phyloP scores from a whole-genome alignment of 2,888 invertebrate genomes.

The Tiliacea citrago region DNA sequence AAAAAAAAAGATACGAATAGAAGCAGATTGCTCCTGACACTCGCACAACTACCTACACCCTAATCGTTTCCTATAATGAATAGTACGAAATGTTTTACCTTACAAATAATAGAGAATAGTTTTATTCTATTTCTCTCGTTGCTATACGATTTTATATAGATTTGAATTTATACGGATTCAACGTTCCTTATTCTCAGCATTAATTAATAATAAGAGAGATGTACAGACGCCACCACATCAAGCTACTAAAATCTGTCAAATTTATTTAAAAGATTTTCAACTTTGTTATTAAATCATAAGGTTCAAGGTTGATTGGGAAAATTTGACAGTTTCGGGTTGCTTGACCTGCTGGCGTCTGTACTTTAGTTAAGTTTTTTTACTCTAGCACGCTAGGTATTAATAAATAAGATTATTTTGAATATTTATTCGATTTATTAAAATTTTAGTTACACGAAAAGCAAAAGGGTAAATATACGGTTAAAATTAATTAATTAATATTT shows the following conservation, averaged over 20 bases:
- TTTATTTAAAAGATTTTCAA: too few species aligned
- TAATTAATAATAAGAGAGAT: background rate
- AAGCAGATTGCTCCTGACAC: background rate
- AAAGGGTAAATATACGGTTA: background rate
- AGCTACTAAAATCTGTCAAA: too few species aligned
- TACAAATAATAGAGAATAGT: slow-evolving; percentile 19
- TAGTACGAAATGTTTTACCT: background rate
- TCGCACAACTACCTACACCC: background rate
- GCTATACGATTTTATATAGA: slow-evolving; percentile 33
- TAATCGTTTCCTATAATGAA: background rate
- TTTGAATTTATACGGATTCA: slow-evolving; percentile 11
- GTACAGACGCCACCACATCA: too few species aligned
- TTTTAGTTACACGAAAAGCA: background rate
- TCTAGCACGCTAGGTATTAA: background rate
- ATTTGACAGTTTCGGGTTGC: too few species aligned
- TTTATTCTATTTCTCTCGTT: slow-evolving; percentile 16
- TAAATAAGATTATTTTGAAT: background rate
- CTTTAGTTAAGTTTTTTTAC: background rate
- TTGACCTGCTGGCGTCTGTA: too few species aligned
- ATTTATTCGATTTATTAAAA: background rate
- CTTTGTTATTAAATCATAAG: too few species aligned
- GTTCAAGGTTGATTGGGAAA: too few species aligned
- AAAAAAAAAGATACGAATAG: background rate
- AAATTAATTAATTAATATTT: background rate
- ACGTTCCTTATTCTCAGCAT: background rate